Conservation (phyloP, 2,797 vertebrate species). For the Peromyscus nudipes region DNA sequence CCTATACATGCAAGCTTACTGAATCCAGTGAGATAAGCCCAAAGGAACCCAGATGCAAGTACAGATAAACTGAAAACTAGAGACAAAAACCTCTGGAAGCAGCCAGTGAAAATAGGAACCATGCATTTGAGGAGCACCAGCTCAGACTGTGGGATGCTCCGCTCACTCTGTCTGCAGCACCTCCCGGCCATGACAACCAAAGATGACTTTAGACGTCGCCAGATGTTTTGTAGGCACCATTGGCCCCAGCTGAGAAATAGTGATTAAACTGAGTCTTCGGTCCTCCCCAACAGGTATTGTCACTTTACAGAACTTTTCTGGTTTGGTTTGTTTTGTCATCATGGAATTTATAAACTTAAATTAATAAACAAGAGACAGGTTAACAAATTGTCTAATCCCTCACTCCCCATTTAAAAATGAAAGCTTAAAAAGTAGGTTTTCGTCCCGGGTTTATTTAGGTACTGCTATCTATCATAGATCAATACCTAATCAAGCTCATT, state of each 20-base stretch:
- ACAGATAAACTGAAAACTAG: constrained; percentile 16
- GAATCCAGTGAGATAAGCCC: background rate
- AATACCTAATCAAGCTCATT: constrained; percentile 26
- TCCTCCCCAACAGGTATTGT: background rate
- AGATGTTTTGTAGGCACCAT: background rate
- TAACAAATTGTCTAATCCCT: background rate
- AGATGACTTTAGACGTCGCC: background rate
- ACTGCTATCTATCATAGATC: constrained; percentile 29
- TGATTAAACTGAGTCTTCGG: background rate
- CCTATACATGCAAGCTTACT: background rate
- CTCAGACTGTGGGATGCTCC: background rate
- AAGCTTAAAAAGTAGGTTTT: background rate
- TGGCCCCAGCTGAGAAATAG: background rate
- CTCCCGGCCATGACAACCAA: background rate
- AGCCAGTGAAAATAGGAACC: background rate
- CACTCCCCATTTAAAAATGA: background rate
- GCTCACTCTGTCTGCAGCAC: background rate
- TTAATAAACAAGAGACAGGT: background rate
- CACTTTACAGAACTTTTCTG: constrained; percentile 32
- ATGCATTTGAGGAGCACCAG: background rate
- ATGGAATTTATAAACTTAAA: background rate
- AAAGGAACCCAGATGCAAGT: background rate
- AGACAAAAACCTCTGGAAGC: background rate
- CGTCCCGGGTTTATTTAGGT: background rate
- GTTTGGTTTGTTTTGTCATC: constrained; percentile 2